Conservation (phyloP, 2,113 vertebrate species). For the Aythya baeri region DNA sequence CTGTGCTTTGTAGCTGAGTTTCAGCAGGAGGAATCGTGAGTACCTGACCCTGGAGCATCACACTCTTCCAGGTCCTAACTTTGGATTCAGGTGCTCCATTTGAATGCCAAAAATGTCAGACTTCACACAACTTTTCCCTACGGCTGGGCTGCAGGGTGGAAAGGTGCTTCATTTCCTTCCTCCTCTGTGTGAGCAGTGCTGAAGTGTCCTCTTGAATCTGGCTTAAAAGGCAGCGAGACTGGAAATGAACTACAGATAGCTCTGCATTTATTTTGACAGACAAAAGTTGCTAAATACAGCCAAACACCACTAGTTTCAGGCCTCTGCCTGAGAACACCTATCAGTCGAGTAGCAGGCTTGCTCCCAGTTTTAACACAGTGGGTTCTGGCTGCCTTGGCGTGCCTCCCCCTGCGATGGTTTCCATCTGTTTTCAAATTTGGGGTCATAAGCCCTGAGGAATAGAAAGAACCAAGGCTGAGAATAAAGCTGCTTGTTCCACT, state of each 20-base stretch:
- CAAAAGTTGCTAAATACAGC: neutral
- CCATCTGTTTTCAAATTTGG: neutral
- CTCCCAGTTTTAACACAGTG: neutral
- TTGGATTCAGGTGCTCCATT: neutral
- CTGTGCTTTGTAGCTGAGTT: neutral
- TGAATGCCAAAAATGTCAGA: neutral
- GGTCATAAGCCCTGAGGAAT: neutral
- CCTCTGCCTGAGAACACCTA: neutral
- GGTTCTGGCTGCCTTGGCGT: neutral
- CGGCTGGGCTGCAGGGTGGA: neutral
- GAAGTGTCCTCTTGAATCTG: neutral
- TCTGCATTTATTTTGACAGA: neutral
- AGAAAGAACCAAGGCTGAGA: neutral
- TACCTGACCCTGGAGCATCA: neutral
- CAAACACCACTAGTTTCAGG: neutral
- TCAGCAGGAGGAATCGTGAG: neutral
- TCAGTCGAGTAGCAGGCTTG: neutral
- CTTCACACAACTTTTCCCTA: neutral
- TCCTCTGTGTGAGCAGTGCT: accelerated
- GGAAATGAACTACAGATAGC: neutral
- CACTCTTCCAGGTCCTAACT: neutral
- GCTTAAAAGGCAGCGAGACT: neutral
- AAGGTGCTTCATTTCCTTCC: neutral
- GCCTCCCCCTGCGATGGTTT: neutral
- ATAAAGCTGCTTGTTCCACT: neutral